Percentiles rank a stretch among this genome's conserved stretches.
These are phyloP conservation scores for Hippocampus kuda DNA, from an alignment of 2,797 vertebrate species.

Conservation along the genomic window DNA sequence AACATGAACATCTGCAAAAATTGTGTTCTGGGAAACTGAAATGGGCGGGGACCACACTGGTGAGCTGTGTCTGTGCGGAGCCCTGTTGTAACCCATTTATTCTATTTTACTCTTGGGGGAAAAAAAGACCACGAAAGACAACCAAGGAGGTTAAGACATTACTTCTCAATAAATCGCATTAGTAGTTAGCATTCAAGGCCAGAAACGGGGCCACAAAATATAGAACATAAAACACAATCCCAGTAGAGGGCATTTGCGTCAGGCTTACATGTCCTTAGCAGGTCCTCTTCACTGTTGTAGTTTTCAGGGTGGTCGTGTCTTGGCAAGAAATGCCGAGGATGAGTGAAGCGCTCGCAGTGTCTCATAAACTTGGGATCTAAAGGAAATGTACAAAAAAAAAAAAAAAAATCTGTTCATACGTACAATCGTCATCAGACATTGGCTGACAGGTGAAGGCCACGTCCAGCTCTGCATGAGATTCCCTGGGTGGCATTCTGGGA, in stretches of 20 bases:
- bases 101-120: too few species aligned
- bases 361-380: constrained; percentile 67
- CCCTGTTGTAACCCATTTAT: too few species aligned
- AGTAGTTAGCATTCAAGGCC: neutral
- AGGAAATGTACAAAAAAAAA: constrained; percentile 15
- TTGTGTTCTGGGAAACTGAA: too few species aligned
- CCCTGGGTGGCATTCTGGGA: too few species aligned
- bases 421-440: neutral
- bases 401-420: neutral
- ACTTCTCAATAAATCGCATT: neutral
- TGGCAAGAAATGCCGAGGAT: constrained; percentile 79
- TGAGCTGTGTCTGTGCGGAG: too few species aligned
- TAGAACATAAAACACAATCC: neutral
- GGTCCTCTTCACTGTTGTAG: constrained; percentile 71
- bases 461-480: too few species aligned
- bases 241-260: neutral
- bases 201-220: neutral
- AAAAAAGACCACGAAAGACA: too few species aligned
- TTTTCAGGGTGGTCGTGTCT: constrained; percentile 74
- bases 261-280: constrained; percentile 75
- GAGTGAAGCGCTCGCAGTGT: constrained; percentile 77
- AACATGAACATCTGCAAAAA: too few species aligned
- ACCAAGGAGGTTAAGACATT: neutral
- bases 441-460: too few species aligned
- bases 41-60: too few species aligned